phyloP scores from a whole-genome alignment of 2,113 vertebrate species.

The Ameiurus melas region DNA sequence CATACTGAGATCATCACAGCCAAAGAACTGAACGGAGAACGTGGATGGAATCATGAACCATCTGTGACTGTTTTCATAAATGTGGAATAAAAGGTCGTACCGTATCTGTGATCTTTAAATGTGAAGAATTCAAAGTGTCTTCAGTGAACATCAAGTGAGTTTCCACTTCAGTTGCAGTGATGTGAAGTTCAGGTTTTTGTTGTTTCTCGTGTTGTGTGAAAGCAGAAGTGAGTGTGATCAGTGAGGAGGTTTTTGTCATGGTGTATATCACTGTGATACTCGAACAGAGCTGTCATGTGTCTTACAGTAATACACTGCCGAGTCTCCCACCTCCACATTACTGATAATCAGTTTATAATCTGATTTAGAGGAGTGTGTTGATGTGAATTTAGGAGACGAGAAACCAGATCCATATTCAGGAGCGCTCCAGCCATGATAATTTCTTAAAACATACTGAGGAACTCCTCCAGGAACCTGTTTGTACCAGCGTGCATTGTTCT shows the following conservation, averaged over 20 bases:
- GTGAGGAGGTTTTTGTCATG: no score
- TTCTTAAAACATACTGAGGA: no score
- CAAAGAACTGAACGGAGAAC: not conserved
- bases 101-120: not conserved
- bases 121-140: not conserved
- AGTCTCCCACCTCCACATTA: constrained; percentile 59
- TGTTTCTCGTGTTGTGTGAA: no score
- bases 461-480: no score
- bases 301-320: constrained; percentile 60
- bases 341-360: constrained; percentile 56
- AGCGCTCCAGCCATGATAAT: not conserved
- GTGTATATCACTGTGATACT: no score
- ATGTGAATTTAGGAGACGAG: constrained; percentile 40
- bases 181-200: no score
- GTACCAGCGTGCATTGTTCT: no score
- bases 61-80: not conserved
- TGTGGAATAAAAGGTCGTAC: not conserved
- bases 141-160: not conserved
- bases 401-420: constrained; percentile 22
- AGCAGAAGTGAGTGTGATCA: no score
- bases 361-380: constrained; percentile 25
- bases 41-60: not conserved
- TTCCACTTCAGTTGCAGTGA: not conserved
- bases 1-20: no score
- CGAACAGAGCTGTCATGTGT: constrained; percentile 35